Evolutionary conservation across 2,888 invertebrate species (phyloP).

Genomic region (Capitulum mitella): DNA sequence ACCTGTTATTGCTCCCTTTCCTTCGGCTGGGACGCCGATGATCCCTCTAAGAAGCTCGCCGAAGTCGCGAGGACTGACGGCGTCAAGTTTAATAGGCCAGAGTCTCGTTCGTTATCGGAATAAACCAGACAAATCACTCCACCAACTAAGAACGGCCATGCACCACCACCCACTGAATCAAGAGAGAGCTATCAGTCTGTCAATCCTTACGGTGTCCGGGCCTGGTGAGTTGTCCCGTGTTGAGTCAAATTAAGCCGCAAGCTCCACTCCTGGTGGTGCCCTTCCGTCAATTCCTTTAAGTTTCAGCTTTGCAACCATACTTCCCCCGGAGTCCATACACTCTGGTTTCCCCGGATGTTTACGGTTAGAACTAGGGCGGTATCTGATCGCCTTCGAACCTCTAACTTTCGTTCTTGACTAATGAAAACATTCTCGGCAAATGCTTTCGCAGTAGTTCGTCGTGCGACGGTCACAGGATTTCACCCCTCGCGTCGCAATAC

Average conservation of each 20-base stretch:
- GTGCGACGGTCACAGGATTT: conserved; percentile 57
- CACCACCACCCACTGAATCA: conserved; percentile 53
- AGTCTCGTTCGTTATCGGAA: too few species aligned
- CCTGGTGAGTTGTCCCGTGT: conserved; percentile 51
- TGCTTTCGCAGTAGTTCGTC: conserved; percentile 59
- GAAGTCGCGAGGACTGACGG: too few species aligned
- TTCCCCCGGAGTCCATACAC: conserved; percentile 57
- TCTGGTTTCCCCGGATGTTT: conserved; percentile 60
- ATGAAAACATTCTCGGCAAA: conserved; percentile 62
- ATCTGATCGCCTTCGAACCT: conserved; percentile 62
- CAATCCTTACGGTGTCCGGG: conserved; percentile 62
- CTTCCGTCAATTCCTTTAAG: conserved; percentile 52
- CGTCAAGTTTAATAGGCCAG: too few species aligned
- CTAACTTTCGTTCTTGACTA: conserved; percentile 61
- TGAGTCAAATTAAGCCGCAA: conserved; percentile 65
- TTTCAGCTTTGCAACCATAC: conserved; percentile 59
- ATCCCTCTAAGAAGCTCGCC: too few species aligned
- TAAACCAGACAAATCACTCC: too few species aligned
- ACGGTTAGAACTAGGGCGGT: conserved; percentile 58
- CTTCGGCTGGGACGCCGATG: too few species aligned
- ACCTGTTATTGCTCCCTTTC: too few species aligned
- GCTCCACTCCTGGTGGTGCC: conserved; percentile 66
- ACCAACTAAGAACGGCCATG: conserved; percentile 57
- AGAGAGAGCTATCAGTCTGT: conserved; percentile 57
- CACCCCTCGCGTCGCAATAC: conserved; percentile 58